Conservation (phyloP, 2,113 vertebrate species). For the Thunnus maccoyii region DNA sequence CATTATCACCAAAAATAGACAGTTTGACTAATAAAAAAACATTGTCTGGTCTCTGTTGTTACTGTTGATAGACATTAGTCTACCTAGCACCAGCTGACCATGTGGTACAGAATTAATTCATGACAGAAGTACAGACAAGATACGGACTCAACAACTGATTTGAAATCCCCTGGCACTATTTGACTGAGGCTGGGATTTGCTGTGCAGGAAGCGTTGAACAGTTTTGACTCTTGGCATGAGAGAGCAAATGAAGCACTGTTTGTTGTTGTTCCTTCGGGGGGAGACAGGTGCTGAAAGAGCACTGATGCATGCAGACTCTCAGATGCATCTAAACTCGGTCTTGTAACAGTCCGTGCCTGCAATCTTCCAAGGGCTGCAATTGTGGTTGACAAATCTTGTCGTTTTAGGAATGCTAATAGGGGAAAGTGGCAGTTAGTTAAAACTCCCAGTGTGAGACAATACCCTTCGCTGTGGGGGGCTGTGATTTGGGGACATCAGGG, state of each 20-base stretch:
- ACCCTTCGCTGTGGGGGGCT: slow-evolving; percentile 38
- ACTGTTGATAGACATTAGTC: neutral
- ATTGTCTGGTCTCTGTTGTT: neutral
- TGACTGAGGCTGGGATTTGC: neutral
- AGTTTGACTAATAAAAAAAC: neutral
- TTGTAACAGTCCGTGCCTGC: slow-evolving; percentile 12
- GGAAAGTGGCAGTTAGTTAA: slow-evolving; percentile 69
- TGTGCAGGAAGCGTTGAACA: slow-evolving; percentile 10
- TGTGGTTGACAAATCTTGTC: slow-evolving; percentile 46
- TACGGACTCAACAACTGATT: neutral
- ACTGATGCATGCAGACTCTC: slow-evolving; percentile 47
- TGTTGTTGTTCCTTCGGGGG: slow-evolving; percentile 53
- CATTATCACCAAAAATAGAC: neutral
- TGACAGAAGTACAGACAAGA: neutral
- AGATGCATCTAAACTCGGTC: slow-evolving; percentile 43
- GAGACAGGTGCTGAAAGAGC: slow-evolving; percentile 57
- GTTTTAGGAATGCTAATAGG: slow-evolving; percentile 61
- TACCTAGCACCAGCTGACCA: too few species aligned
- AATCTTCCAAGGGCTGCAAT: slow-evolving; percentile 30
- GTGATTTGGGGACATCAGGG: slow-evolving; percentile 42
- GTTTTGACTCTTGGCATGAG: slow-evolving; percentile 17
- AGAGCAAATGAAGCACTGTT: slow-evolving; percentile 49
- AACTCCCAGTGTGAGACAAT: slow-evolving; percentile 58
- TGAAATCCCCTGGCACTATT: slow-evolving; percentile 1
- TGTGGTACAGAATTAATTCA: neutral